Conservation (phyloP, 2,888 invertebrate species). For the Acanthosepion lycidas region DNA sequence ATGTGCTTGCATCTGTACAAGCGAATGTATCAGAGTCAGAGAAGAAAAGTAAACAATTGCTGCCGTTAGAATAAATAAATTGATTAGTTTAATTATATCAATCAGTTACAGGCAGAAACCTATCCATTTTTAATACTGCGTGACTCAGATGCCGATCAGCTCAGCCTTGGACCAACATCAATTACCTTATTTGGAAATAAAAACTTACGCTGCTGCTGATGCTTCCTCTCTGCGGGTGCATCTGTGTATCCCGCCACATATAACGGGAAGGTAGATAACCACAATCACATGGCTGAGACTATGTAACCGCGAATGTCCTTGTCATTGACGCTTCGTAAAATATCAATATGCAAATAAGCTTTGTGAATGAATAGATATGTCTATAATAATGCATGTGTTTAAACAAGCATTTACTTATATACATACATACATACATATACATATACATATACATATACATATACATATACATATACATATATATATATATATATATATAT, state of each 20-base stretch:
- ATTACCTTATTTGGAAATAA: conserved; percentile 23
- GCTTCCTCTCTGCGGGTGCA: too few relatives aligned
- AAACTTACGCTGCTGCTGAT: background rate
- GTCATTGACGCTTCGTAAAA: too few relatives aligned
- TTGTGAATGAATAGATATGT: too few relatives aligned
- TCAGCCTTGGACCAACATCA: background rate
- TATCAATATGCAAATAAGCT: too few relatives aligned
- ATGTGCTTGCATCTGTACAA: too few relatives aligned
- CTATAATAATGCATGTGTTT: too few relatives aligned
- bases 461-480: background rate
- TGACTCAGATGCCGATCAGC: background rate
- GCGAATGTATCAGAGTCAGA: background rate
- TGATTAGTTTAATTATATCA: background rate
- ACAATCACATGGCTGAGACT: too few relatives aligned
- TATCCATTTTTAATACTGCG: background rate
- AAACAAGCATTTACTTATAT: background rate
- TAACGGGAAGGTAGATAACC: too few relatives aligned
- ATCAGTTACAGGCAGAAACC: conserved; percentile 4
- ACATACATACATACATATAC: background rate
- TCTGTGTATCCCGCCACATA: too few relatives aligned
- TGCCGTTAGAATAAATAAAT: background rate
- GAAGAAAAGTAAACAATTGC: background rate
- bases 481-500: background rate
- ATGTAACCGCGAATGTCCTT: too few relatives aligned
- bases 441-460: background rate